These are phyloP conservation scores for Colletes latitarsis DNA, from an alignment of 1,140 invertebrate species.

Conservation along the genomic window DNA sequence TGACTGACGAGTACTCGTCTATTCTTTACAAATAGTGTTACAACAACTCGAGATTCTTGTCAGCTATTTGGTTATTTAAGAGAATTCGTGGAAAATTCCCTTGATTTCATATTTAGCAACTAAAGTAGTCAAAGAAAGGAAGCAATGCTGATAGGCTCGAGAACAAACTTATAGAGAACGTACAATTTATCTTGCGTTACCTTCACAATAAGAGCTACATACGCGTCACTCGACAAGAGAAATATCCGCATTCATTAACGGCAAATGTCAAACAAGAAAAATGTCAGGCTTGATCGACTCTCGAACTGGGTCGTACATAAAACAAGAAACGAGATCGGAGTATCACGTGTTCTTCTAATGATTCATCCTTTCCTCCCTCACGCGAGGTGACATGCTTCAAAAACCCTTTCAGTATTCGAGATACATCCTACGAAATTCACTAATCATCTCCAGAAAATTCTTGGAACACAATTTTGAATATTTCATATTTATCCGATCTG, in stretches of 20 bases:
- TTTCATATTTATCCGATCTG: neutral
- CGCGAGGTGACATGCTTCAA: neutral
- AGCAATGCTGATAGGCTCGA: neutral
- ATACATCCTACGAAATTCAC: slow-evolving; percentile 5
- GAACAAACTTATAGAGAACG: neutral
- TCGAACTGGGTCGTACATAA: slow-evolving; percentile 45
- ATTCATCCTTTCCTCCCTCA: slow-evolving; percentile 4
- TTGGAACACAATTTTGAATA: neutral
- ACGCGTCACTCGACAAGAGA: neutral
- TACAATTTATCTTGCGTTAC: slow-evolving; percentile 18
- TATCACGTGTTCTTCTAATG: slow-evolving; percentile 37
- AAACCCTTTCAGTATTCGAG: neutral
- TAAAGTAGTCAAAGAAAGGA: slow-evolving; percentile 2
- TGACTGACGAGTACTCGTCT: no score
- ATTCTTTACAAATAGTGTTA: no score
- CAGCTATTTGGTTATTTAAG: no score
- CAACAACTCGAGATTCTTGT: no score
- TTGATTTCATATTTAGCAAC: neutral
- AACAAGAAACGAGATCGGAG: slow-evolving; percentile 25
- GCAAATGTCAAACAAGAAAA: slow-evolving; percentile 55
- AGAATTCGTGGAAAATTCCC: no score
- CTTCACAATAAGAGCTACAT: slow-evolving; percentile 16
- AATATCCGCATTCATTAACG: slow-evolving; percentile 16
- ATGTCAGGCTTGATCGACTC: slow-evolving; percentile 26
- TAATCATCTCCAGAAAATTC: neutral